Evolutionary conservation across 2,113 vertebrate species (phyloP).

Genomic region (Poicephalus meyeri): DNA sequence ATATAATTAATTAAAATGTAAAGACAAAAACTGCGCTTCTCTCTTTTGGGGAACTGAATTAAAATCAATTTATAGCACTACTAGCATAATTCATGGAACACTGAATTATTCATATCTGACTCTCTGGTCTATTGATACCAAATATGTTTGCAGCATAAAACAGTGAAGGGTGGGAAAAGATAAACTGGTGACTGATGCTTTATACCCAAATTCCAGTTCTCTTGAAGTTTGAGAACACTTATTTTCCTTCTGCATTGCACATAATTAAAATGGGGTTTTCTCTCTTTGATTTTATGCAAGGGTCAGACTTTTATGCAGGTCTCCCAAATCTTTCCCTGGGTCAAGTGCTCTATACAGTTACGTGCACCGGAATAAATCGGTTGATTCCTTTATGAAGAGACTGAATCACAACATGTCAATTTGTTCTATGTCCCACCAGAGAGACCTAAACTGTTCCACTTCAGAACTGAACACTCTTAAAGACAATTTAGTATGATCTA

Average conservation of each 20-base stretch:
- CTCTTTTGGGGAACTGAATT: background rate
- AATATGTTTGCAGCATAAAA: background rate
- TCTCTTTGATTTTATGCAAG: background rate
- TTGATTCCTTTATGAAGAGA: background rate
- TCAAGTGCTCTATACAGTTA: background rate
- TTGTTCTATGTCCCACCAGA: background rate
- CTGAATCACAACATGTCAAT: background rate
- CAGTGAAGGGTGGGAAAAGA: background rate
- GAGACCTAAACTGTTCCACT: background rate
- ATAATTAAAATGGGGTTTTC: rapidly evolving
- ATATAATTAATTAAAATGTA: background rate
- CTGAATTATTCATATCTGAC: background rate
- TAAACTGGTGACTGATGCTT: background rate
- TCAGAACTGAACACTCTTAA: background rate
- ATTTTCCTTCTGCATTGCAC: background rate
- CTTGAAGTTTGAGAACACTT: background rate
- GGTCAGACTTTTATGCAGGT: background rate
- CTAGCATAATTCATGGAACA: background rate
- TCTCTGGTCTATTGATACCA: background rate
- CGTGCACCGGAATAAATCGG: rapidly evolving
- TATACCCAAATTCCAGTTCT: background rate
- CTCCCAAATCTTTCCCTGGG: background rate
- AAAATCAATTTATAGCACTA: background rate
- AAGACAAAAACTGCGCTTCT: background rate
- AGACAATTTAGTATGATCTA: background rate